Evolutionary conservation across 2,113 vertebrate genomes (phyloP).

Genomic region (Cyprinodon brontotheroides): DNA sequence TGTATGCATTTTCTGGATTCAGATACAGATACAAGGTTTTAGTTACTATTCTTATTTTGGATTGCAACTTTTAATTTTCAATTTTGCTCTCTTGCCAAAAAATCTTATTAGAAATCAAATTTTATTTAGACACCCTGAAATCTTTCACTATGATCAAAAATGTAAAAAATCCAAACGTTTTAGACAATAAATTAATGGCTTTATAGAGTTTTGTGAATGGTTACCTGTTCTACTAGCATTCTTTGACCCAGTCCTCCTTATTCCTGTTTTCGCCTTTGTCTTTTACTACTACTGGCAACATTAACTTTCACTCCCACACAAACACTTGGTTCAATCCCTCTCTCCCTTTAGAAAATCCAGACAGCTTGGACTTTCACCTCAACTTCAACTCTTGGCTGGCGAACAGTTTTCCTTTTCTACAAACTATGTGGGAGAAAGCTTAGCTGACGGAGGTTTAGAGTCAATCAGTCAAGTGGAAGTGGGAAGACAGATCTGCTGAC

Average conservation of each 20-base stretch:
- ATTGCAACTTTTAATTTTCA: not conserved
- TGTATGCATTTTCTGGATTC: not conserved
- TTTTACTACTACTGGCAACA: slow-evolving; percentile 43
- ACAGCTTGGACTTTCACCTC: slow-evolving; percentile 64
- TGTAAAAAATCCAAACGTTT: not conserved
- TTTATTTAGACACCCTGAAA: too few species aligned
- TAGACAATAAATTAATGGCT: not conserved
- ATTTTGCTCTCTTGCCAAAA: too few species aligned
- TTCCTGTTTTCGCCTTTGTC: slow-evolving; percentile 37
- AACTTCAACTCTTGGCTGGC: slow-evolving; percentile 65
- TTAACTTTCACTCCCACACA: slow-evolving; percentile 39
- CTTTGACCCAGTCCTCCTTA: slow-evolving; percentile 27
- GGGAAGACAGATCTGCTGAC: slow-evolving; percentile 72
- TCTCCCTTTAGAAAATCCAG: slow-evolving; percentile 40
- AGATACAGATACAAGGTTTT: too few species aligned
- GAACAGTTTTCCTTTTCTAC: slow-evolving; percentile 32
- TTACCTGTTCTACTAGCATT: slow-evolving; percentile 32
- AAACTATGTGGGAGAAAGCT: slow-evolving; percentile 43
- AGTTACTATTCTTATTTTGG: not conserved
- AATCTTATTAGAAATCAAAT: not conserved
- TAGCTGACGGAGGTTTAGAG: slow-evolving; percentile 49
- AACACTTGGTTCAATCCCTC: slow-evolving; percentile 22
- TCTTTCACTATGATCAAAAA: too few species aligned
- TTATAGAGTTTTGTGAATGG: slow-evolving; percentile 34
- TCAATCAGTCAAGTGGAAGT: slow-evolving; percentile 62